These are phyloP conservation scores for Aphelinus certus DNA, from an alignment of 1,140 invertebrate genomes.

Conservation along the genomic window DNA sequence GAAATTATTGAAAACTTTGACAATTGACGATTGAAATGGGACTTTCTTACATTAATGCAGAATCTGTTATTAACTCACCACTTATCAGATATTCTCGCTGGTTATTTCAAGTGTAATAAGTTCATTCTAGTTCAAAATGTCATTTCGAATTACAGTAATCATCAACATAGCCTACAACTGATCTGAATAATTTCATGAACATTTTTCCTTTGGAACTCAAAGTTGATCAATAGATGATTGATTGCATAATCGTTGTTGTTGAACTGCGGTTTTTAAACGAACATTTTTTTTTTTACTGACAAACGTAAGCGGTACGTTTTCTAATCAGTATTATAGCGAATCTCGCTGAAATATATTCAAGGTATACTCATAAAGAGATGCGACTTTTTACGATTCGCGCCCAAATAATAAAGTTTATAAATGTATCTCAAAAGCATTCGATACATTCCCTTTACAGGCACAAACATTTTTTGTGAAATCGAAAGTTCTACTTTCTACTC, in stretches of 20 bases:
- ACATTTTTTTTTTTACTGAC: conserved; percentile 26
- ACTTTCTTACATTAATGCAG: too few species aligned
- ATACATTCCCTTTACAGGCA: conserved; percentile 19
- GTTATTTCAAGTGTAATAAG: background rate
- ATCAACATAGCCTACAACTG: conserved; percentile 17
- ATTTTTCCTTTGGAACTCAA: conserved; percentile 2
- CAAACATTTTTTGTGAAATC: background rate
- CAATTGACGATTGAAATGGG: too few species aligned
- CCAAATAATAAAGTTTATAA: conserved; percentile 20
- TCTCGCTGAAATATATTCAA: conserved; percentile 37
- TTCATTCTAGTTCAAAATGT: conserved; percentile 16
- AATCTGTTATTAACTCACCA: too few species aligned
- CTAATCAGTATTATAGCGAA: conserved; percentile 41
- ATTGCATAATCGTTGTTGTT: conserved; percentile 13
- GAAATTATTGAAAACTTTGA: too few species aligned
- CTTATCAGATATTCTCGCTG: too few species aligned
- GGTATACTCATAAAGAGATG: conserved; percentile 25
- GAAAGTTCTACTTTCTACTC: too few species aligned
- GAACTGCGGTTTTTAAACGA: conserved; percentile 28
- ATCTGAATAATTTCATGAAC: background rate
- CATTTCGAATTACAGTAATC: conserved; percentile 12
- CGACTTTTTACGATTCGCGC: conserved; percentile 19
- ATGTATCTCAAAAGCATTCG: conserved; percentile 24
- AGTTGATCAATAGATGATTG: conserved; percentile 6
- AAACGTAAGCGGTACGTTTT: conserved; percentile 26